Evolutionary conservation across 2,888 invertebrate genomes (phyloP), one percentile per base, ranked within the genome.

Genomic region (Hirtodrosophila cameraria): DNA sequence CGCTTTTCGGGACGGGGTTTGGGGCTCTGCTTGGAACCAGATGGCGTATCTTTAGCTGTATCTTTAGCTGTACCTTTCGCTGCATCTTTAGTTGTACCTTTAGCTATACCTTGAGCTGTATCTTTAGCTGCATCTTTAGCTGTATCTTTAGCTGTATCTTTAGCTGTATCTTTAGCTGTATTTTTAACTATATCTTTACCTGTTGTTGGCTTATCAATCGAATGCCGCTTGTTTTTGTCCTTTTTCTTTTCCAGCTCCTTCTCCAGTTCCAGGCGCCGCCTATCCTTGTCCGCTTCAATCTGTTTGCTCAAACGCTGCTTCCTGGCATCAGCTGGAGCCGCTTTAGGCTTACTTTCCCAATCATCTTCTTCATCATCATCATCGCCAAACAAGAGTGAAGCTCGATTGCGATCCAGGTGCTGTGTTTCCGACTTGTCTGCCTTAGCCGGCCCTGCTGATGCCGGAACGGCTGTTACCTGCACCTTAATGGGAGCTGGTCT

Each of bases 321-420:
- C 7, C 41, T 61, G n/a, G 60, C 57, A 38, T 58, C 52, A 1
- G 9, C 12, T 2, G 8, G 3, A 15, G n/a, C 39, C 6, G 23
- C 36, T 6, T 25, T 36, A 43, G 41, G 88, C 88, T 75, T 46
- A 43, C 71, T 76, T 15, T 90, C 89, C 69, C 92, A 92, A 1
- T 92, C 88, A 0, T 79, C 61, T 5, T 77, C 69, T 27, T 80
- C 80, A 6, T 90, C 89, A 69, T 93, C 92, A 3, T 92, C 92
- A 3, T 91, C 88, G 0, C 90, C 89, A 75, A 93, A 93, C 28
- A 93, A 67, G 1, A 93, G 86, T 0, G 81, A 77, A 45, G 91
- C 88, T 11, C 92, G 89, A 63, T 92, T 91, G 7, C 92, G 84
- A 60, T 90, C 88, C 2, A 75, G 52, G 2, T 66, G 53, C 13